Conservation (phyloP, 2,888 invertebrate species). For the Agrilus cyanescens region DNA sequence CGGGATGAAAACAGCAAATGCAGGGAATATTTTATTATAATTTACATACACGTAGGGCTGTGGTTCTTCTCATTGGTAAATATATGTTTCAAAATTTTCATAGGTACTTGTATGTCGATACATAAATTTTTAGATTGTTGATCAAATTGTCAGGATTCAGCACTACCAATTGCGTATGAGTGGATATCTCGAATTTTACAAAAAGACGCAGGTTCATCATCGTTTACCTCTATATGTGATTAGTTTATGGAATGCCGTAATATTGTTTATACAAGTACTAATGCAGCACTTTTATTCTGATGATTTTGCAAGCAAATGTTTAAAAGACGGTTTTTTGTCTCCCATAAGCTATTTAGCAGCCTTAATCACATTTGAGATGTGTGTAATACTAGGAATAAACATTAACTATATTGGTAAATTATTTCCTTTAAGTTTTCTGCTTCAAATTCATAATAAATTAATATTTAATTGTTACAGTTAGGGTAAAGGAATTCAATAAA, state of each 20-base stretch:
- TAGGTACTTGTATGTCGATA: neutral
- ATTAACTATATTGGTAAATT: conserved; percentile 42
- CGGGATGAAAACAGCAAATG: conserved; percentile 37
- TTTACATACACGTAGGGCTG: conserved; percentile 44
- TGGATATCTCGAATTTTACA: conserved; percentile 58
- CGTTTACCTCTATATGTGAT: conserved; percentile 49
- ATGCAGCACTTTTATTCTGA: conserved; percentile 46
- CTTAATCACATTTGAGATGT: conserved; percentile 40
- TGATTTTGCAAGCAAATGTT: conserved; percentile 40
- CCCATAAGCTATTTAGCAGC: conserved; percentile 48
- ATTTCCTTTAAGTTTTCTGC: neutral
- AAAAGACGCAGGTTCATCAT: conserved; percentile 45
- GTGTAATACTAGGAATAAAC: conserved; percentile 39
- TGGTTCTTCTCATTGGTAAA: conserved; percentile 48
- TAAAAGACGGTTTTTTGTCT: conserved; percentile 36
- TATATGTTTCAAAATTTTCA: conserved; percentile 2
- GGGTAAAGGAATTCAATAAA: conserved; percentile 48
- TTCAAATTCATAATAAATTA: neutral
- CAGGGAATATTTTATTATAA: conserved; percentile 45
- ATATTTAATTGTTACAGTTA: conserved; percentile 33
- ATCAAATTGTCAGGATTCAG: conserved; percentile 44
- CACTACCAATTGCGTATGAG: conserved; percentile 50
- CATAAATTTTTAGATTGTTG: conserved; percentile 36
- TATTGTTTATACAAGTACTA: conserved; percentile 43
- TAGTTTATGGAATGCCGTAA: conserved; percentile 48